phyloP scores from a whole-genome alignment of 2,888 invertebrate species.

The Drosophila demipolita region DNA sequence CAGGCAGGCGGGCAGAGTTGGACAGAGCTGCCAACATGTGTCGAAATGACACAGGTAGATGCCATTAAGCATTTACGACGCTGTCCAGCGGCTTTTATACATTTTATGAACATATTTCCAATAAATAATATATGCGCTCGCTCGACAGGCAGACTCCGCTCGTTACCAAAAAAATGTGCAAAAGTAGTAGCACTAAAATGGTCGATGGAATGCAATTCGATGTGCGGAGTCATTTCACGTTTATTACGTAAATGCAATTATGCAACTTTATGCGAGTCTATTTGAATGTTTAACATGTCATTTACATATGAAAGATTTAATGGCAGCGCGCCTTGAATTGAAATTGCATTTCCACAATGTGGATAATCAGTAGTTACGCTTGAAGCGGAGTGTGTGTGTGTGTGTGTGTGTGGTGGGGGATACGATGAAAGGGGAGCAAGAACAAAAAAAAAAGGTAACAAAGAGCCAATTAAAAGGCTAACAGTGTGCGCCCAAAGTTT shows the following conservation, averaged over 20 bases:
- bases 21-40: slow-evolving; percentile 41
- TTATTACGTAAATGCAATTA: slow-evolving; percentile 72
- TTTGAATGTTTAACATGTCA: slow-evolving; percentile 77
- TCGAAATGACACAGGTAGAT: slow-evolving; percentile 51
- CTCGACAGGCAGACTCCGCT: background rate
- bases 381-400: background rate
- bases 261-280: slow-evolving; percentile 75
- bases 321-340: slow-evolving; percentile 62
- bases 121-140: slow-evolving; percentile 63
- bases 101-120: slow-evolving; percentile 65
- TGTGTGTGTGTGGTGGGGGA: background rate
- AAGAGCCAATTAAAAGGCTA: slow-evolving; percentile 76
- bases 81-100: slow-evolving; percentile 37
- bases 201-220: background rate
- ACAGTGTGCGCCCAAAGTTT: slow-evolving; percentile 71
- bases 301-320: slow-evolving; percentile 77
- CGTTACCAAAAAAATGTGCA: slow-evolving; percentile 31
- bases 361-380: background rate
- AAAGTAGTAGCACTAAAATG: slow-evolving; percentile 40
- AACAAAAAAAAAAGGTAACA: slow-evolving; percentile 47
- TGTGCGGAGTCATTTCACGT: slow-evolving; percentile 27
- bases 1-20: background rate
- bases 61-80: slow-evolving; percentile 42
- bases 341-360: slow-evolving; percentile 40
- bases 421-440: background rate